Evolutionary conservation across 2,888 invertebrate species (phyloP), one percentile per base, ranked within the genome.

Genomic region (Conops quadrifasciatus): DNA sequence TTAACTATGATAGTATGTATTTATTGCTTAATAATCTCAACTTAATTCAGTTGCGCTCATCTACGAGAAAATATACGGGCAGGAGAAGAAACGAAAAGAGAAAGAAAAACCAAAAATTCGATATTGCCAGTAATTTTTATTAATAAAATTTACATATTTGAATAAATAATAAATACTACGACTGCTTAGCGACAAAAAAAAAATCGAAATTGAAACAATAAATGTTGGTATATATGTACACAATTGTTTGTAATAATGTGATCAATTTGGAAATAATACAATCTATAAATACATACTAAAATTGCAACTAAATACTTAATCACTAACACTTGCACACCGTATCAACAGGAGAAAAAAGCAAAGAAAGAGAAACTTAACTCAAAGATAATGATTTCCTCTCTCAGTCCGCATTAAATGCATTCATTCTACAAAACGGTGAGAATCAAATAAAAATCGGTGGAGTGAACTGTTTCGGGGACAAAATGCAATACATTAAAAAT

Each of bases 11-110:
- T 36, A 63, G 15, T 47, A 43, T 64, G 15, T 66, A 66, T 56
- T 66, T 53, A 53, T 66, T 66, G 66, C 66, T 66, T 66, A 28
- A 28, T 47, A 28, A 47, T 49, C 64, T 24, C 49, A 28, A 64
- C 64, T 64, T 64, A 21, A 64, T 28, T 64, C 64, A 49, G 45
- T 66, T 43, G 30, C 53, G 60, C 30, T 66, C 53, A 19, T 56
- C 56, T 24, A 28, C 36, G 56, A 53, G 36, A 53, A 43, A 43
- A 51, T 65, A 30, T 21, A 13, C 19, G 16, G 24, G 43, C 2
- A 47, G 36, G 21, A 56, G 15, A 56, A 53, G 30, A n/a, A 66
- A n/a, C 16, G 28, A 13, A 30, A 7, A 30, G 16, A 28, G 19
- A 53, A 65, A 2, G 9, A 51, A 65, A 30, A 53, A 53, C 19